Evolutionary conservation across 2,797 vertebrate genomes (phyloP).

Genomic region (Allobates femoralis): DNA sequence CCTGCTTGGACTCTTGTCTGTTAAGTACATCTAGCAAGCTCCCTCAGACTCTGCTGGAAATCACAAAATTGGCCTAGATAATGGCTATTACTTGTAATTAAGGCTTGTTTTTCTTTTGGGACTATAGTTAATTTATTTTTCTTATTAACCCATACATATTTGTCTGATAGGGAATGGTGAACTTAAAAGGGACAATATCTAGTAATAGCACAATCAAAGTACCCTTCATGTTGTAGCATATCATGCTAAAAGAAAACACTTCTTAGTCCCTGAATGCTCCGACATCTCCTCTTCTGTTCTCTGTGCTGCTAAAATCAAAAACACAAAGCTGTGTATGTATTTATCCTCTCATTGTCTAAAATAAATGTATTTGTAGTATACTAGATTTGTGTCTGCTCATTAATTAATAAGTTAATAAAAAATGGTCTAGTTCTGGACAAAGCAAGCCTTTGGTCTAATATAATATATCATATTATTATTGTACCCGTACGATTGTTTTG

Average conservation of each 20-base stretch:
- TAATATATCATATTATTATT: too few species aligned
- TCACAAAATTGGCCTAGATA: not conserved
- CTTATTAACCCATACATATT: not conserved
- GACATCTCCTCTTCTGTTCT: not conserved
- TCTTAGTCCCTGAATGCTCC: not conserved
- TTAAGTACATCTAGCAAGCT: not conserved
- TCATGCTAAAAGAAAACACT: not conserved
- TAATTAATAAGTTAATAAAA: not conserved
- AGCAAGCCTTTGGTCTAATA: not conserved
- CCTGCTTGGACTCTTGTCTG: not conserved
- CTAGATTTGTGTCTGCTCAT: not conserved
- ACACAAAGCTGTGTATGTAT: not conserved
- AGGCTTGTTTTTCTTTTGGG: not conserved
- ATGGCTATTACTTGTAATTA: not conserved
- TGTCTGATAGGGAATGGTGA: not conserved
- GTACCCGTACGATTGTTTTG: too few species aligned
- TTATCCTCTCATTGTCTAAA: not conserved
- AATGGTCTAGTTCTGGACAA: not conserved
- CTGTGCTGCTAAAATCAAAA: not conserved
- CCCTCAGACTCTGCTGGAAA: not conserved
- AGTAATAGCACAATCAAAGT: not conserved
- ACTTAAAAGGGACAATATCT: not conserved
- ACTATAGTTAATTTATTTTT: conserved; percentile 16
- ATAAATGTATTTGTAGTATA: conserved; percentile 23
- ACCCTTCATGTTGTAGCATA: not conserved